Evolutionary conservation across 2,797 vertebrate genomes (phyloP).

Genomic region (Sphenopsis melanotis): DNA sequence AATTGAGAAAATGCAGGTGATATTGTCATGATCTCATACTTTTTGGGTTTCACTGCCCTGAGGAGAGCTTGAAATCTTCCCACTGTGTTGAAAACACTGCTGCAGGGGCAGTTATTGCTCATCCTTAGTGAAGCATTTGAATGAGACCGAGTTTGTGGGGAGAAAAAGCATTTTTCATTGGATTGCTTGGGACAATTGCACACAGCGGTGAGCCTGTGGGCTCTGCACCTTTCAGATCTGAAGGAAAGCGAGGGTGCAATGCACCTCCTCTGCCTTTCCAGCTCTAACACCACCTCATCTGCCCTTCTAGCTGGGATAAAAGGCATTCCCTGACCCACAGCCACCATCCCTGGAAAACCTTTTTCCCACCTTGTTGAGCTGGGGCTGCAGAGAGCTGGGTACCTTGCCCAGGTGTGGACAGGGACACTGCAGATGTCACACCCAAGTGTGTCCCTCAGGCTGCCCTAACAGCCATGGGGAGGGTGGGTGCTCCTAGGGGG

Average conservation of each 20-base stretch:
- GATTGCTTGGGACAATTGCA: neutral
- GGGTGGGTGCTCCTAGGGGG: accelerated
- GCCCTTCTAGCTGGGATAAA: neutral
- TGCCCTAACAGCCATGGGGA: neutral
- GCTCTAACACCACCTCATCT: neutral
- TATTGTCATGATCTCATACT: accelerated
- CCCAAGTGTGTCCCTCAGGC: accelerated
- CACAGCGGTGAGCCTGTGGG: neutral
- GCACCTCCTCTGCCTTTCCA: neutral
- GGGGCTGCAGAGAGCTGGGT: accelerated
- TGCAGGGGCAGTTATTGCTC: neutral
- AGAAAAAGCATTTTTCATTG: neutral
- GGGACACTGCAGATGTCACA: neutral
- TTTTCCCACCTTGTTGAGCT: accelerated
- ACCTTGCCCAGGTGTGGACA: neutral
- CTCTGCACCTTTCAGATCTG: neutral
- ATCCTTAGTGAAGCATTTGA: neutral
- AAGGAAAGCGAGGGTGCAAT: accelerated
- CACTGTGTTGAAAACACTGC: neutral
- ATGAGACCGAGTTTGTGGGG: neutral
- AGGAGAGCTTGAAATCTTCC: neutral
- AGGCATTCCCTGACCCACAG: neutral
- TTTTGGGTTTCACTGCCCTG: neutral
- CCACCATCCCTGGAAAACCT: accelerated
- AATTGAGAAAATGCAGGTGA: neutral